Evolutionary conservation across 2,888 invertebrate species (phyloP).

Genomic region (Palloptera scutellata): DNA sequence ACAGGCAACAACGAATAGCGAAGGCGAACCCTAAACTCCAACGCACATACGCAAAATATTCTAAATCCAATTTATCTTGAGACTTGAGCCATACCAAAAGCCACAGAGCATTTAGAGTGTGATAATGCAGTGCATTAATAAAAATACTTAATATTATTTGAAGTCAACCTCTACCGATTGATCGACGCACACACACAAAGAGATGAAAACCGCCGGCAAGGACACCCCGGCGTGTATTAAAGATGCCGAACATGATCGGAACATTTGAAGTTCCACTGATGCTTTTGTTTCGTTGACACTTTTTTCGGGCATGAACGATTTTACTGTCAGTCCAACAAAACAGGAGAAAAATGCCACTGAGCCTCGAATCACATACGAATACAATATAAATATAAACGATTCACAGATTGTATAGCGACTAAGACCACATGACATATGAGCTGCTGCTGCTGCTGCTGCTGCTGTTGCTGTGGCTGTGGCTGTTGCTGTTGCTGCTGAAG

Average conservation of each 20-base stretch:
- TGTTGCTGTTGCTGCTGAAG: no score
- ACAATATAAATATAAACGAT: no score
- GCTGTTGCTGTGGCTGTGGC: no score
- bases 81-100: not conserved
- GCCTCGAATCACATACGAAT: no score
- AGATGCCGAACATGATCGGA: constrained; percentile 60
- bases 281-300: constrained; percentile 65
- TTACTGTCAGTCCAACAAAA: constrained; percentile 52
- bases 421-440: no score
- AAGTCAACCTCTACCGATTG: constrained; percentile 27
- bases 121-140: constrained; percentile 48
- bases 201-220: constrained; percentile 58
- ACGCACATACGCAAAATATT: not conserved
- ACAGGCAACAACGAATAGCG: not conserved
- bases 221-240: constrained; percentile 63
- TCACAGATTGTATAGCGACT: no score
- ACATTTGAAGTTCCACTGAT: constrained; percentile 60
- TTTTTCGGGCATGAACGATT: constrained; percentile 63
- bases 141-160: constrained; percentile 57
- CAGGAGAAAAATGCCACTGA: no score
- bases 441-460: no score
- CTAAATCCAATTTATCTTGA: not conserved
- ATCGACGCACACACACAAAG: constrained; percentile 51
- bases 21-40: not conserved
- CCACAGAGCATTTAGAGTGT: constrained; percentile 47